phyloP scores from a whole-genome alignment of 2,797 vertebrate species.

The Eulemur albifrons region DNA sequence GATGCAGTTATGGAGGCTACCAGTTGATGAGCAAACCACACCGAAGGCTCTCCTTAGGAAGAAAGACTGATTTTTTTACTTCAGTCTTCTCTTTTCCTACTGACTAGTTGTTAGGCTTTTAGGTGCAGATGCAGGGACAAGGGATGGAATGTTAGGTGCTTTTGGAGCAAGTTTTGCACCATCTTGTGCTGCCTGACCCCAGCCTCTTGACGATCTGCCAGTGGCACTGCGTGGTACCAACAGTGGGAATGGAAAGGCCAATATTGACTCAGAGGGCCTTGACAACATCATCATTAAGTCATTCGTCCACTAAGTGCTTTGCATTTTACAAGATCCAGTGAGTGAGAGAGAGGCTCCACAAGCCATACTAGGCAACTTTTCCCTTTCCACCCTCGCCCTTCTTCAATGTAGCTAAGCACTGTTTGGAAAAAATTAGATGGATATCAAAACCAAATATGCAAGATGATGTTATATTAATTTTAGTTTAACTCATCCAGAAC shows the following conservation, averaged over 20 bases:
- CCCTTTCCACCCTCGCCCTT: background rate
- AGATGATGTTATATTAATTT: background rate
- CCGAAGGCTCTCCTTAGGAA: background rate
- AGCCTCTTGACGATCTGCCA: background rate
- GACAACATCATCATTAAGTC: slow-evolving; percentile 54
- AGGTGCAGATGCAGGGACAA: background rate
- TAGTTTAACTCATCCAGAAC: slow-evolving; percentile 6
- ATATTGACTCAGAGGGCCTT: slow-evolving; percentile 45
- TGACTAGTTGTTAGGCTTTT: background rate
- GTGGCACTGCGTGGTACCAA: background rate
- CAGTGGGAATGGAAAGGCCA: slow-evolving; percentile 45
- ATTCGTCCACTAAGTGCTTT: slow-evolving; percentile 16
- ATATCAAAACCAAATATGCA: background rate
- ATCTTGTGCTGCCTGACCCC: background rate
- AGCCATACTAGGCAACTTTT: background rate
- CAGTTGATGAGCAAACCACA: background rate
- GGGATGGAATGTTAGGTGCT: background rate
- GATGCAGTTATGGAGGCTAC: background rate
- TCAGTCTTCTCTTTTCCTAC: background rate
- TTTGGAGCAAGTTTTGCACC: background rate
- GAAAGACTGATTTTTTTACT: background rate
- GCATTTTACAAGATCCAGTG: slow-evolving; percentile 48
- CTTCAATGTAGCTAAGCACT: slow-evolving; percentile 1
- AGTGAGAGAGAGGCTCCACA: background rate
- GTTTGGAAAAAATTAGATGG: slow-evolving; percentile 8